Percentiles rank a stretch among this genome's conserved stretches.
Evolutionary conservation across 2,888 invertebrate genomes (phyloP).

Genomic region (Drosophila infuscata): DNA sequence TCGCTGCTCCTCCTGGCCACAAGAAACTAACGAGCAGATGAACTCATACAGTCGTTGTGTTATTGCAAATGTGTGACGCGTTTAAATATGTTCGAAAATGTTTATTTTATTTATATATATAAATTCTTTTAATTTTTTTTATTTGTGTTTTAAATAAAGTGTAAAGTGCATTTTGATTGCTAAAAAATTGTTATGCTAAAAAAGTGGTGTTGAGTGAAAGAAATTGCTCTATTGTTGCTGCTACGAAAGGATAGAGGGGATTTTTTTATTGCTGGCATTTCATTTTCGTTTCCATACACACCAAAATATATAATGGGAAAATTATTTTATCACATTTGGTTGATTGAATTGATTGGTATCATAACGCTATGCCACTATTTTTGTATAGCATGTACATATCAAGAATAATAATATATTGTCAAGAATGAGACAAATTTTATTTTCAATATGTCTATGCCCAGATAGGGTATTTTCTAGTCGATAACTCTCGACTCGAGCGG

Average conservation of each 20-base stretch:
- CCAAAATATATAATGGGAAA: not conserved
- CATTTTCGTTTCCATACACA: not conserved
- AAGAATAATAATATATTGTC: not conserved
- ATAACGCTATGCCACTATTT: not conserved
- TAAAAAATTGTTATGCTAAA: not conserved
- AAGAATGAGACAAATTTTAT: not conserved
- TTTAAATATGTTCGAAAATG: not conserved
- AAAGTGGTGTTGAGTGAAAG: not conserved
- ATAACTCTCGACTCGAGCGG: not conserved
- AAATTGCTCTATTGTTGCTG: not conserved
- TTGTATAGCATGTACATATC: not conserved
- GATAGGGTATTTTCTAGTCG: not conserved
- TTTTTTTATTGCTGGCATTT: not conserved
- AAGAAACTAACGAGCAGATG: not conserved
- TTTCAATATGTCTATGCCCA: not conserved
- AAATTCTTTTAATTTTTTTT: not conserved
- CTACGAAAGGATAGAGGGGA: not conserved
- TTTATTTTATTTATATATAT: not conserved
- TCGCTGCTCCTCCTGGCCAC: not conserved
- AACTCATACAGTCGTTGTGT: not conserved
- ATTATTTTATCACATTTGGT: not conserved
- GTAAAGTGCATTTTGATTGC: not conserved
- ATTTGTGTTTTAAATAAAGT: not conserved
- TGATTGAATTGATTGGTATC: not conserved
- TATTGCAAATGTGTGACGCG: not conserved